A percentile compares a stretch with the other conserved stretches of the same genome.
These are phyloP conservation scores for Numida meleagris DNA, from an alignment of 2,113 vertebrate species.

Conservation along the genomic window DNA sequence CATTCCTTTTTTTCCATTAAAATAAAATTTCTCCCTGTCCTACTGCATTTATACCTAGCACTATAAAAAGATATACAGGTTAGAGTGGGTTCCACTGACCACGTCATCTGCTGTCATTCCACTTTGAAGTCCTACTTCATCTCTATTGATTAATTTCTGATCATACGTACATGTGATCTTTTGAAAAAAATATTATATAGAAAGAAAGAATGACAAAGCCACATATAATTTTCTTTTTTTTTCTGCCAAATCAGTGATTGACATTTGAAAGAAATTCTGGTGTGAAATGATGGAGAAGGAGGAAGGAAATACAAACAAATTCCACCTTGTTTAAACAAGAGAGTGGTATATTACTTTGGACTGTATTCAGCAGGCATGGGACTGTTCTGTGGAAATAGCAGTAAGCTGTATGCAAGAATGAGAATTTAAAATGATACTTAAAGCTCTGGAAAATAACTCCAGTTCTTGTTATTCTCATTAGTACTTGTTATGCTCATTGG, in stretches of 20 bases:
- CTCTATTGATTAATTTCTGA: neutral
- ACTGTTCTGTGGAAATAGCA: neutral
- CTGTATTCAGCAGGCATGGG: neutral
- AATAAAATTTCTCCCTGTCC: neutral
- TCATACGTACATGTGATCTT: neutral
- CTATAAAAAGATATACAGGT: neutral
- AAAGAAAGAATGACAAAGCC: neutral
- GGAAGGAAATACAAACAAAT: neutral
- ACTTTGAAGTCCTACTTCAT: neutral
- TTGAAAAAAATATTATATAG: neutral
- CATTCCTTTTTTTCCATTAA: neutral
- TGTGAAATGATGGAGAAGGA: neutral
- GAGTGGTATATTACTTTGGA: neutral
- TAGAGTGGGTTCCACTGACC: neutral
- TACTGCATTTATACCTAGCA: neutral
- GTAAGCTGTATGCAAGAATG: neutral
- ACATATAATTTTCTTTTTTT: neutral
- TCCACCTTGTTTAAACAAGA: neutral
- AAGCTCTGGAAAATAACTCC: neutral
- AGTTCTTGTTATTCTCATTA: neutral
- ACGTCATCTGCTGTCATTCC: neutral
- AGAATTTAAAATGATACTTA: neutral
- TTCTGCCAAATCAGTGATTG: neutral
- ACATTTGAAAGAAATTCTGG: neutral
- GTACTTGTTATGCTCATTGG: neutral